These are phyloP conservation scores for Urocyon cinereoargenteus DNA, from an alignment of 2,797 vertebrate genomes.

Conservation along the genomic window DNA sequence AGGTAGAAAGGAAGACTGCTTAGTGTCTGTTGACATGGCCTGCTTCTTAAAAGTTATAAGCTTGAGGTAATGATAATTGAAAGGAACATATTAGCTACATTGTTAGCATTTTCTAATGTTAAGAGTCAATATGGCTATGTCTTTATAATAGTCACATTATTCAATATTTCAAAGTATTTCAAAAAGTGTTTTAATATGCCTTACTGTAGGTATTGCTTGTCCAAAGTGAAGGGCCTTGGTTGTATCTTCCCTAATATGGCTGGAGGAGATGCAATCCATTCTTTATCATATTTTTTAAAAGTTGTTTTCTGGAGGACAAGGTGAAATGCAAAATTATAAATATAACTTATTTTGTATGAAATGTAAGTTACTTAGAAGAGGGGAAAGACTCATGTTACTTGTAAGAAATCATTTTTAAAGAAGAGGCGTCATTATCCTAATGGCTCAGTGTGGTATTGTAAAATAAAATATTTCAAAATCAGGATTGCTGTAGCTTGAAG, in stretches of 20 bases:
- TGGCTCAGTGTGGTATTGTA: not conserved
- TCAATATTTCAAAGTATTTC: not conserved
- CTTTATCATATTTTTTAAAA: not conserved
- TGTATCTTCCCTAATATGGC: not conserved
- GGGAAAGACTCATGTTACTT: not conserved
- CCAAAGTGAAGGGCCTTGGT: not conserved
- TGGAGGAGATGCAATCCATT: not conserved
- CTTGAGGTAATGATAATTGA: not conserved
- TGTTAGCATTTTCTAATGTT: not conserved
- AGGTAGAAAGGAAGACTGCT: not conserved
- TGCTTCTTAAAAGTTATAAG: not conserved
- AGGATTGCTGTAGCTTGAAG: not conserved
- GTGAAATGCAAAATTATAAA: not conserved
- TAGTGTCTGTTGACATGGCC: not conserved
- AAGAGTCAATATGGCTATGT: not conserved
- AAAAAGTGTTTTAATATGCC: not conserved
- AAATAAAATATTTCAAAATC: constrained; percentile 41
- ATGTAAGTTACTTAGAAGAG: not conserved
- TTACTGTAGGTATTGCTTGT: not conserved
- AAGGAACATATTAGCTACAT: not conserved
- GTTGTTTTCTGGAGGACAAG: not conserved
- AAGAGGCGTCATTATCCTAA: not conserved
- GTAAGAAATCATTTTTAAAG: not conserved
- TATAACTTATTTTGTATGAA: not conserved
- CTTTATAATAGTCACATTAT: not conserved